Conservation (phyloP, 2,888 invertebrate genomes). For the Melinopterus prodromus region DNA sequence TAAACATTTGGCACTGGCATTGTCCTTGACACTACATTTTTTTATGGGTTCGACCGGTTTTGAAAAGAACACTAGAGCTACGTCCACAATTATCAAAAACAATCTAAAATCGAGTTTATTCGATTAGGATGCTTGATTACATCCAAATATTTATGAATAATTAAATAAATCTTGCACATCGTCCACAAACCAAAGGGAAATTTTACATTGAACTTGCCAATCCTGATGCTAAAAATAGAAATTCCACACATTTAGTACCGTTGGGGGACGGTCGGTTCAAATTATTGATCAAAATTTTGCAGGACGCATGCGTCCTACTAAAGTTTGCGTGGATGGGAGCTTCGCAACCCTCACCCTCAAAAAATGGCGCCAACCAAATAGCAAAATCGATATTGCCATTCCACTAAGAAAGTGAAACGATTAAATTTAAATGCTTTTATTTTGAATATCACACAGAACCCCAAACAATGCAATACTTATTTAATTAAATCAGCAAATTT, state of each 20-base stretch:
- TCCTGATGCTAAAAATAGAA: background rate
- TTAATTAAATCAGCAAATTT: too few relatives aligned
- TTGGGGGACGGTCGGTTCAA: background rate
- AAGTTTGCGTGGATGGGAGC: constrained; percentile 25
- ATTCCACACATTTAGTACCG: constrained; percentile 10
- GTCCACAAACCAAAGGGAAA: background rate
- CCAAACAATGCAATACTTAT: too few relatives aligned
- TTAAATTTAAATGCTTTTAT: constrained; percentile 10
- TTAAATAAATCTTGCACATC: background rate
- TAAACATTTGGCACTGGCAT: background rate
- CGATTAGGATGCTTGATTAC: background rate
- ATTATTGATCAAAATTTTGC: constrained; percentile 36
- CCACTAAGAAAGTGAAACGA: background rate
- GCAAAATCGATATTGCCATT: constrained; percentile 24
- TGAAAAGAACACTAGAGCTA: background rate
- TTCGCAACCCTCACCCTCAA: constrained; percentile 26
- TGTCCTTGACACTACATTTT: background rate
- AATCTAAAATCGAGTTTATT: background rate
- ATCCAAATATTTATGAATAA: background rate
- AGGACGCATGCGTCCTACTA: constrained; percentile 34
- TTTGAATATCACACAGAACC: too few relatives aligned
- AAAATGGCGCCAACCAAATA: constrained; percentile 37
- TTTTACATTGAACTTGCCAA: constrained; percentile 13
- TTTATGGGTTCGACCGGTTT: background rate
- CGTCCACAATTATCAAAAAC: background rate